phyloP scores from a whole-genome alignment of 2,113 vertebrate species.

The Isurus oxyrinchus region DNA sequence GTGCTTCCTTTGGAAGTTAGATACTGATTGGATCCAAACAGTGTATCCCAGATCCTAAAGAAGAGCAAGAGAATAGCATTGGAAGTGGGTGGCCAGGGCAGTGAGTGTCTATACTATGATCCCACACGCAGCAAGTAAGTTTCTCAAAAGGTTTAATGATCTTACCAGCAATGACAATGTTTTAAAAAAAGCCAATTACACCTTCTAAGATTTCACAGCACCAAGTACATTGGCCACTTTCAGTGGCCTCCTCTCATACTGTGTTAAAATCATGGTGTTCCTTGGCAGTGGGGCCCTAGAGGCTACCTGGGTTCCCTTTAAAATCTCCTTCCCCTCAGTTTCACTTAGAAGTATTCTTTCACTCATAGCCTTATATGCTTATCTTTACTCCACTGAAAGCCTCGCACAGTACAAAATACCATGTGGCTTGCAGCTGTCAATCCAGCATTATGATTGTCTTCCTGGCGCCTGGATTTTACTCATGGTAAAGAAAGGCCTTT shows the following conservation, averaged over 20 bases:
- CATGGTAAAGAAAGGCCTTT: neutral
- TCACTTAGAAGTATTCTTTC: neutral
- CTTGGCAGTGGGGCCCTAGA: neutral
- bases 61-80: neutral
- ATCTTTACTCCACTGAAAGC: neutral
- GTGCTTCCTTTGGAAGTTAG: neutral
- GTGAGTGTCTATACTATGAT: neutral
- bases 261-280: too few species aligned
- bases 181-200: neutral
- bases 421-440: too few species aligned
- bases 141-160: neutral
- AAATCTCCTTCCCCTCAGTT: neutral
- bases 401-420: too few species aligned
- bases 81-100: neutral
- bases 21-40: neutral
- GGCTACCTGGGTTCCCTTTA: neutral
- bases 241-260: neutral
- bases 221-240: neutral
- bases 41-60: neutral
- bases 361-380: neutral
- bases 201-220: neutral
- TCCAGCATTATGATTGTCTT: too few species aligned
- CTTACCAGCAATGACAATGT: neutral
- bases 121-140: too few species aligned
- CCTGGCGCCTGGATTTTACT: neutral